Evolutionary conservation across 2,797 vertebrate genomes (phyloP), one percentile per base, ranked within the genome.

Genomic region (Melanotaenia trifasciata): DNA sequence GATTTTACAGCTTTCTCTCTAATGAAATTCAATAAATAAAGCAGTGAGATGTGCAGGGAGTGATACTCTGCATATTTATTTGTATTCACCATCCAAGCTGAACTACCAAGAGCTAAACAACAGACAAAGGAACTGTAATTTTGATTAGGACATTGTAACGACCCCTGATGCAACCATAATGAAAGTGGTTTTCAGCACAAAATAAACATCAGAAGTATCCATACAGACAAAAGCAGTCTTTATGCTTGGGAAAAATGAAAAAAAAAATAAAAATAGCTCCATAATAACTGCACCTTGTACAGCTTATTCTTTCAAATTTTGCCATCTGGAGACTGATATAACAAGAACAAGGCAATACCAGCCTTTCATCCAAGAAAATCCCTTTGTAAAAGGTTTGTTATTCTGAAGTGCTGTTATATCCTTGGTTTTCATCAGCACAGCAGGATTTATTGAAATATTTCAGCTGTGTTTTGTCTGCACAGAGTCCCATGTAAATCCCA

Each of bases 401-500:
- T 43, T 77, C 75, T 14, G 50, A 78, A 80, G 53, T 79, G 53
- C 32, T 64, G 12, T 43, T 61, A 61, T 64, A 74, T 60, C 54
- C 54, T 70, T 65, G 47, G 69, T 87, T 81, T 79, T 67, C 75
- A 61, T 83, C 61, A 74, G 66, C 58, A 36, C 75, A 73, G 77
- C 71, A 56, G 68, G 72, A 79, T 72, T 70, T 74, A 81, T 73
- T 81, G 50, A 84, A 84, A 80, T 84, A 36, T 79, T 75, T 76
- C 68, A 60, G 33, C 54, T 61, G 26, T 72, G 59, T 61, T 47
- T 47, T 74, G 63, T 78, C 67, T 76, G 26, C 64, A 51, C 50
- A 72, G 28, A 86, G 84, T 80, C 73, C 67, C 53, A 58, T 84
- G 87, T 28, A 81, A 76, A 87, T 89, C 80, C 77, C 38, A 38